Base-by-base conservation (phyloP, 2,888 invertebrate species). In the Zeuzera pyrina region DNA sequence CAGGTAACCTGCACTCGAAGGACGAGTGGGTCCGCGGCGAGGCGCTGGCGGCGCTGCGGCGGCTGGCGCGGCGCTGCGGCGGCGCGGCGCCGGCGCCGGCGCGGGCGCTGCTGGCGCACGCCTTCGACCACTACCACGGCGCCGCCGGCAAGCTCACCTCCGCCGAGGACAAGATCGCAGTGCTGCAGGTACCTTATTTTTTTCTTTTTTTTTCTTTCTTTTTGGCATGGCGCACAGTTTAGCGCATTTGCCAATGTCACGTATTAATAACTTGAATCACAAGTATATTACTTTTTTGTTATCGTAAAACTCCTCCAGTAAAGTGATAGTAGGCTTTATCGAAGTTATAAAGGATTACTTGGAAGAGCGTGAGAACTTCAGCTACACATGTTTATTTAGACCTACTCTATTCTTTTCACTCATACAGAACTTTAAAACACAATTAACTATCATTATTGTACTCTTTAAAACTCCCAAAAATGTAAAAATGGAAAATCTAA, bases 71-170 rank as follows among this genome's bases (percentile, higher is more conserved):
- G 31, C 91, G 93, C 63, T 92, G 93, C 60, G 91, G 93, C 63
- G 92, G 93, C 60, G 87, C 87, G 12, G 87, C 90, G 45, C 63
- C 78, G 0, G 78, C 83, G 11, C 87, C 91, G 0, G 84, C 96
- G 15, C 87, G 88, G 44, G 86, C 86, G 35, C 66, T 96, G 38
- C 71, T 95, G 1, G 79, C 86, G 26, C 87, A 88, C 39, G 77
- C 90, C 31, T 95, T 97, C 73, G 89, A 87, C 3, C 90, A 94
- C 22, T 90, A 95, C 57, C 88, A 93, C 71, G 97, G 97, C 8
- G 90, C 93, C 3, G 91, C 94, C 66, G 97, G 97, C 5, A 97
- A 97, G 67, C 86, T 97, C 30, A 93, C 94, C 7, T 89, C 95
- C 31, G 89, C 91, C 19, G 92, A 93, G 44, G 95, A 96, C 63